phyloP scores from a whole-genome alignment of 2,888 invertebrate genomes.

The Odontomyia ornata region DNA sequence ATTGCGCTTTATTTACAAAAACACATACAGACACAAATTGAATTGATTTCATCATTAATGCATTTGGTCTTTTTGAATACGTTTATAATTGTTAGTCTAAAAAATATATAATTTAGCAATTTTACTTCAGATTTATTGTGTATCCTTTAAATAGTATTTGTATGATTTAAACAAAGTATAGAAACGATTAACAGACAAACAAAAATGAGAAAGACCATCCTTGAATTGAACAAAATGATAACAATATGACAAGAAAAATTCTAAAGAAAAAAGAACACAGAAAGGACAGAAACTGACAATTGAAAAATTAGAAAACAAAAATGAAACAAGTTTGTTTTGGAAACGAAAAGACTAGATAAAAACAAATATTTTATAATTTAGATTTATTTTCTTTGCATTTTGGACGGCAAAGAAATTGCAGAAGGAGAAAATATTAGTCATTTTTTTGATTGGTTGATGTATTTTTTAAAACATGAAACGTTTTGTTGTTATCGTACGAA shows the following conservation, averaged over 20 bases:
- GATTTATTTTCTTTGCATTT: background rate
- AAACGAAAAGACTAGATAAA: constrained; percentile 32
- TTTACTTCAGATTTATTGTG: background rate
- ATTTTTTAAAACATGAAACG: background rate
- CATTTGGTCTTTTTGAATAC: too few species aligned
- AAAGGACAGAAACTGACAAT: background rate
- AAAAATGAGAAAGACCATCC: background rate
- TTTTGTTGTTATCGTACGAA: constrained; percentile 30
- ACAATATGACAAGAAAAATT: background rate
- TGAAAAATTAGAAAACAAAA: background rate
- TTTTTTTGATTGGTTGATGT: constrained; percentile 14
- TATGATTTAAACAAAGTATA: background rate
- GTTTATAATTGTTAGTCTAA: too few species aligned
- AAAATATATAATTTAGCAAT: too few species aligned
- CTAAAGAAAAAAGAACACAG: background rate
- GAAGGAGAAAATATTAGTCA: constrained; percentile 25
- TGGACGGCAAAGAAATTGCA: background rate
- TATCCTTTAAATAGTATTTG: background rate
- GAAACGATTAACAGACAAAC: background rate
- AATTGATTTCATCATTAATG: too few species aligned
- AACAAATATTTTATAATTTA: constrained; percentile 10
- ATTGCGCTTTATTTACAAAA: background rate
- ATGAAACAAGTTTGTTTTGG: background rate
- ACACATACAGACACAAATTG: too few species aligned
- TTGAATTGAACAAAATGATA: background rate